Evolutionary conservation across 2,113 vertebrate genomes (phyloP).

Genomic region (Sceloporus undulatus): DNA sequence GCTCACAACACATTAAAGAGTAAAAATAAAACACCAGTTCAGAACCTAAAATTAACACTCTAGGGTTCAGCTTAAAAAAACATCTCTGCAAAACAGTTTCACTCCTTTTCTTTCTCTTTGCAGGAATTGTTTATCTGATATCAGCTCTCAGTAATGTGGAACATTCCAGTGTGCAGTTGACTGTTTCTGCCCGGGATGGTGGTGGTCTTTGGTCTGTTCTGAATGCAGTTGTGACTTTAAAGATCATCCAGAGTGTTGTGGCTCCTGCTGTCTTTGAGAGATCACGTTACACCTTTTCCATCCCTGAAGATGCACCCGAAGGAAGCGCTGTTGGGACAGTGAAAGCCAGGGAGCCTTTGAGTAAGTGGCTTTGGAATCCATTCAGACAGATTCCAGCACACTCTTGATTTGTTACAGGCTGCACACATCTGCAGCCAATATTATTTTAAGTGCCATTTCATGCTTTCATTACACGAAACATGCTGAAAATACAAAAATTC

Average conservation of each 20-base stretch:
- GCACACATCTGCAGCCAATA: neutral
- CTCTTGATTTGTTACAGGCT: neutral
- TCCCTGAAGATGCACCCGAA: slow-evolving; percentile 83
- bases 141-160: slow-evolving; percentile 83
- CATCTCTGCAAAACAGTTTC: neutral
- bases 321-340: slow-evolving; percentile 84
- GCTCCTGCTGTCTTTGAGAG: slow-evolving; percentile 87
- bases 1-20: neutral
- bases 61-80: slow-evolving; percentile 2
- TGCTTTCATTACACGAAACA: neutral
- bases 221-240: slow-evolving; percentile 85
- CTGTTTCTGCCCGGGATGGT: slow-evolving; percentile 84
- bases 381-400: slow-evolving; percentile 6
- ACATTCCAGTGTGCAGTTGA: slow-evolving; percentile 75
- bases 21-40: neutral
- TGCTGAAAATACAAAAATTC: slow-evolving; percentile 13
- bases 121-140: slow-evolving; percentile 87
- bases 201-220: slow-evolving; percentile 78
- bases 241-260: slow-evolving; percentile 79
- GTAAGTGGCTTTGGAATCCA: slow-evolving; percentile 76
- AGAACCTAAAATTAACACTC: neutral
- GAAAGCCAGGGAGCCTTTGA: slow-evolving; percentile 79
- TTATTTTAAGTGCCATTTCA: neutral
- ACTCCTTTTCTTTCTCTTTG: neutral
- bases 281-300: slow-evolving; percentile 83